Percentiles rank a stretch among this genome's conserved stretches.
These are phyloP conservation scores for Myrmophylax atrothorax DNA, from an alignment of 2,113 vertebrate species.

Conservation along the genomic window DNA sequence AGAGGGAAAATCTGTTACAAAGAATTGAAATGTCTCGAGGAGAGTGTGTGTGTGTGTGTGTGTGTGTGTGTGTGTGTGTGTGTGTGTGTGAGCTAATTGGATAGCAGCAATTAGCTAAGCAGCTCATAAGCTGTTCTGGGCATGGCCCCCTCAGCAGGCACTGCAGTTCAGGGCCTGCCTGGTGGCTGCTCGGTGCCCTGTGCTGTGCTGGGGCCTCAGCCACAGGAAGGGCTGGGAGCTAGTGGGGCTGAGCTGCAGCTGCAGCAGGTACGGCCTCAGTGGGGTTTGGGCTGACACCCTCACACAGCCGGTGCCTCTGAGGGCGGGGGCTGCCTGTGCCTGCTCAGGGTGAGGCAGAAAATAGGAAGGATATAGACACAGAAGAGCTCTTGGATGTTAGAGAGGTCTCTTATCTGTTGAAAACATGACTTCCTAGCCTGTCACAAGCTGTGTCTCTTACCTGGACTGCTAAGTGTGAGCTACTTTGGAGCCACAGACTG, in stretches of 20 bases:
- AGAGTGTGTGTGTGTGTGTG: neutral
- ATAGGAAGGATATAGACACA: neutral
- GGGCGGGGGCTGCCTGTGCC: neutral
- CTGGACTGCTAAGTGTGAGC: neutral
- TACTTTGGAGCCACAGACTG: neutral
- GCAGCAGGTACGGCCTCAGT: neutral
- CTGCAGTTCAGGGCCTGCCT: neutral
- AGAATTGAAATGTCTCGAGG: neutral
- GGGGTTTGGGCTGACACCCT: neutral
- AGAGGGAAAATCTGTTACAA: neutral
- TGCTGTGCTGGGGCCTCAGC: neutral
- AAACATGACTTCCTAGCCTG: neutral
- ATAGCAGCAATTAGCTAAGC: slow-evolving; percentile 31
- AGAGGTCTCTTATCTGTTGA: neutral
- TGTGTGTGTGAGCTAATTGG: slow-evolving; percentile 22
- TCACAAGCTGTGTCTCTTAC: neutral
- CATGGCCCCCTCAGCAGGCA: neutral
- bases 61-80: neutral
- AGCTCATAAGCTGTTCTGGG: slow-evolving; percentile 4
- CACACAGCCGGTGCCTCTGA: neutral
- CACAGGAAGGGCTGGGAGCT: neutral
- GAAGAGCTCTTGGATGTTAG: neutral
- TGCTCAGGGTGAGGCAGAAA: neutral
- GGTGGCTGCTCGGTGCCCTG: neutral
- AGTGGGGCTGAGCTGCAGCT: neutral